phyloP scores from a whole-genome alignment of 2,113 vertebrate species.

The Scatophagus argus region DNA sequence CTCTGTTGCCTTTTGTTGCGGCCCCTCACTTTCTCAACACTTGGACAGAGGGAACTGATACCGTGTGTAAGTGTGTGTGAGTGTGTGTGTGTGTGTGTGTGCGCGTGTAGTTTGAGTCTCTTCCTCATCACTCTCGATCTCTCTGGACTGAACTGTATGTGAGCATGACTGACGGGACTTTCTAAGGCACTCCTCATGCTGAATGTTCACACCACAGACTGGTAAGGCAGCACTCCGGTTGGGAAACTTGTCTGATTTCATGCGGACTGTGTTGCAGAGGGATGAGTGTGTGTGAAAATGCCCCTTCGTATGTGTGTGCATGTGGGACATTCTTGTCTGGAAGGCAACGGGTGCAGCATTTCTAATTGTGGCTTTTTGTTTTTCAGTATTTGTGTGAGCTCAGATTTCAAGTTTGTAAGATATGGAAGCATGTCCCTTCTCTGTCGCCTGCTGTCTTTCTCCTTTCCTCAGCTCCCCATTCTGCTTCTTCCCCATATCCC shows the following conservation, averaged over 20 bases:
- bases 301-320: background rate
- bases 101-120: conserved; percentile 36
- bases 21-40: conserved; percentile 79
- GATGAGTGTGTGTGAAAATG: conserved; percentile 12
- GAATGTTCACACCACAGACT: conserved; percentile 71
- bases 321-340: conserved; percentile 10
- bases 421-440: conserved; percentile 6
- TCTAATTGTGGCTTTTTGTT: conserved; percentile 7
- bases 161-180: conserved; percentile 68
- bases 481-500: conserved; percentile 29
- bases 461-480: conserved; percentile 8
- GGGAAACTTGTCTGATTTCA: conserved; percentile 19
- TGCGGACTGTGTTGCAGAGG: background rate
- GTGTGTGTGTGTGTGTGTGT: conserved; percentile 6
- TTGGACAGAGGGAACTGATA: conserved; percentile 74
- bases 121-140: conserved; percentile 12
- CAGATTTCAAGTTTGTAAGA: conserved; percentile 6
- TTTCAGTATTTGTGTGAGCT: conserved; percentile 13
- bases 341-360: conserved; percentile 47
- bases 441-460: conserved; percentile 20
- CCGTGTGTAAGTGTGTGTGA: conserved; percentile 45
- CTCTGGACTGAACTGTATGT: conserved; percentile 69
- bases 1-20: conserved; percentile 78
- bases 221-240: conserved; percentile 68
- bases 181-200: conserved; percentile 55